A percentile compares a stretch with the other conserved stretches of the same genome.
Evolutionary conservation across 2,888 invertebrate genomes (phyloP).

Genomic region (Conomelus anceps): DNA sequence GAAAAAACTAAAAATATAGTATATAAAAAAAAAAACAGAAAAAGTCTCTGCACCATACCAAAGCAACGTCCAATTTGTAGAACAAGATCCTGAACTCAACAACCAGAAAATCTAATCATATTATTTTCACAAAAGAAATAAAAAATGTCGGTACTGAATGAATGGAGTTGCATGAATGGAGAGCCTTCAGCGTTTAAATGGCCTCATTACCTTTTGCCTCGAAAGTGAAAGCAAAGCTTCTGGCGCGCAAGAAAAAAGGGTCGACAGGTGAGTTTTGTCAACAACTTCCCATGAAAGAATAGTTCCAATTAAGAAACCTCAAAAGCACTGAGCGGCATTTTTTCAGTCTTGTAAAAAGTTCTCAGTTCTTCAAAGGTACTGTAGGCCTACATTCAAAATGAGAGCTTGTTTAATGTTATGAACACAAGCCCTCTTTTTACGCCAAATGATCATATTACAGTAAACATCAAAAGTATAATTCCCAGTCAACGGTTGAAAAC

Average conservation of each 20-base stretch:
- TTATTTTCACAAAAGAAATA: neutral
- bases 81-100: neutral
- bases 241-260: neutral
- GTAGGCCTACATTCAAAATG: neutral
- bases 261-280: neutral
- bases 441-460: neutral
- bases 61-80: neutral
- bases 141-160: neutral
- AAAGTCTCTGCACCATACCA: neutral
- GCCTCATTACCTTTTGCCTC: neutral
- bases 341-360: neutral
- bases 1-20: no score
- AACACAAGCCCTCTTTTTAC: neutral
- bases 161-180: neutral
- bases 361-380: no score
- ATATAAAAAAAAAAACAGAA: no score
- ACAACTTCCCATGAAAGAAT: neutral
- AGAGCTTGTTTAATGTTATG: neutral
- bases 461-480: neutral
- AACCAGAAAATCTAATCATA: neutral
- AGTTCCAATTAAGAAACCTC: neutral
- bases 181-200: neutral
- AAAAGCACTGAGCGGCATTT: neutral
- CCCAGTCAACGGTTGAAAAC: no score
- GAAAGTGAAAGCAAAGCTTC: neutral